A percentile compares a stretch with the other conserved stretches of the same genome.
Evolutionary conservation across 2,888 invertebrate species (phyloP).

Genomic region (Agrotis clavis): DNA sequence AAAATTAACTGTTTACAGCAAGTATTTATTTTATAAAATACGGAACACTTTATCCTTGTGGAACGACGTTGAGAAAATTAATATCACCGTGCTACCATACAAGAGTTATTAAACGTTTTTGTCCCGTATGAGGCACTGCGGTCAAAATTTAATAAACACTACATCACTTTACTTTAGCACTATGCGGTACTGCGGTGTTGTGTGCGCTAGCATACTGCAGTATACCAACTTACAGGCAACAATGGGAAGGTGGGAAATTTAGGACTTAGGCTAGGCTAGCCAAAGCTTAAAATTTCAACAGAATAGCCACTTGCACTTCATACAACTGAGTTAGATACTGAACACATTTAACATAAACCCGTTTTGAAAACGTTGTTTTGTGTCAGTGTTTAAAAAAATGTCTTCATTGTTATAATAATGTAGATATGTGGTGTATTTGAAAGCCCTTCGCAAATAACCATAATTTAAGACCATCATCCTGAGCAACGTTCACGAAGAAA

Average conservation of each 20-base stretch:
- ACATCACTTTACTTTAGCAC: conserved; percentile 49
- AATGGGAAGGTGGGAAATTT: background rate
- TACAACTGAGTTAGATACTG: no score
- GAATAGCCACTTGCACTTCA: no score
- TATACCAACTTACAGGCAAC: conserved; percentile 9
- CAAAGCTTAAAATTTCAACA: no score
- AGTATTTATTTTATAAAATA: conserved; percentile 12
- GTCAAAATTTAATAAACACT: conserved; percentile 63
- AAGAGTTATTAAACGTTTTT: conserved; percentile 53
- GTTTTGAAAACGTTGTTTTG: no score
- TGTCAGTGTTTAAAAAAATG: no score
- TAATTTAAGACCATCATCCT: no score
- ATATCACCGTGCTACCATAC: conserved; percentile 29
- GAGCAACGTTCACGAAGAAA: no score
- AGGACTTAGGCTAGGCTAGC: no score
- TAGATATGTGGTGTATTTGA: no score
- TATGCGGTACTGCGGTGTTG: conserved; percentile 48
- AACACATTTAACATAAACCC: no score
- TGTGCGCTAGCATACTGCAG: conserved; percentile 34
- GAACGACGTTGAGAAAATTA: conserved; percentile 24
- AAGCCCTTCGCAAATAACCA: no score
- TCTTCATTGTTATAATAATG: no score
- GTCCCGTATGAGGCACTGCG: conserved; percentile 45
- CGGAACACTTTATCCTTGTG: background rate
- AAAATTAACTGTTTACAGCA: conserved; percentile 12